Base-by-base conservation (phyloP, 2,888 invertebrate genomes). In the Rambutsinella grinnellia region DNA sequence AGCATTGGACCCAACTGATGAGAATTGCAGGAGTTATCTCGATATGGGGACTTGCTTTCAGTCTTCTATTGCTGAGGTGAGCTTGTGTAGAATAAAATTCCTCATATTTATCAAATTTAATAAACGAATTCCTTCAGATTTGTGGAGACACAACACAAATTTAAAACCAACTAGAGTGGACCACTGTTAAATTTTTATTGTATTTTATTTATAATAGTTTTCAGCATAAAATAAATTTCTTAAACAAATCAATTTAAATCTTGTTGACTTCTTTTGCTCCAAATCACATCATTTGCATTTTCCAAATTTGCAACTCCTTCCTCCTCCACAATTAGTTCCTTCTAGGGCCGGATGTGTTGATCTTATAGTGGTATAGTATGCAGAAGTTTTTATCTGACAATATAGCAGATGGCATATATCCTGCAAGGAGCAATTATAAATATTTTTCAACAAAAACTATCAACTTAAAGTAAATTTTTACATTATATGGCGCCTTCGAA, bases 41-140 rank as follows among this genome's bases (percentile, higher is more conserved):
- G 69, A 66, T 23, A 58, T 80, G 54, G 80, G 78, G 56, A 80
- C 71, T 2, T 80, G 80, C 53, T 66, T 80, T 61, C 80, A 80
- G 44, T 65, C 61, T 19, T 69, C 66, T 10, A 44, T 72, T 28
- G 68, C 72, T 19, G 80, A 80, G 19, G 78, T 79, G 71, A 54
- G 61, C n/a, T 36, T n/a, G n/a, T n/a, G n/a, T n/a, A n/a, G n/a
- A n/a, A n/a, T n/a, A n/a, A n/a, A n/a, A n/a, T n/a, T n/a, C n/a
- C n/a, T n/a, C n/a, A n/a, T n/a, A n/a, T n/a, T n/a, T n/a, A n/a
- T n/a, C n/a, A n/a, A n/a, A n/a, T n/a, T n/a, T n/a, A n/a, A n/a
- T n/a, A n/a, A n/a, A n/a, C n/a, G n/a, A n/a, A n/a, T n/a, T n/a
- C n/a, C n/a, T 60, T 13, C 21, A 69, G 68, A 60, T 69, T 2